Evolutionary conservation across 2,113 vertebrate genomes (phyloP), one percentile per base, ranked within the genome.

Genomic region (Procavia capensis): DNA sequence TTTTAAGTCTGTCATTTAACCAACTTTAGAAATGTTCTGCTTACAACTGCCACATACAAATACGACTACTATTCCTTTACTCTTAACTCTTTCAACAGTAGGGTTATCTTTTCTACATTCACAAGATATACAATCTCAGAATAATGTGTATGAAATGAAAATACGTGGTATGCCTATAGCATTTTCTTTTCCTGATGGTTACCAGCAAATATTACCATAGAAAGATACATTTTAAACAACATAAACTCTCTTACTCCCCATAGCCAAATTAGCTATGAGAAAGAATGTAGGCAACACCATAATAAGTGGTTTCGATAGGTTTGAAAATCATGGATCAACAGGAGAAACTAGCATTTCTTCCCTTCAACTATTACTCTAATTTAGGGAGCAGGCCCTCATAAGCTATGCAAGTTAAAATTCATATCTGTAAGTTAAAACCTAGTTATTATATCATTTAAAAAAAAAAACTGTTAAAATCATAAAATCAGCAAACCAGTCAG

Each of bases 341-440:
- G 24, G 17, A 84, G 59, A 88, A 92, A 92, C 22, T 24, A 87
- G 57, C 9, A 79, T 78, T 84, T 89, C 47, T 79, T 88, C 25
- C 61, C 25, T 89, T 89, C 79, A 89, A 43, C 70, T 61, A 91
- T n/a, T 72, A 17, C 50, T 85, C n/a, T 50, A 80, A 80, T 80
- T 88, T 61, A 88, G 64, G 70, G 36, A 95, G 84, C 45, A 29
- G 66, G 72, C 63, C 39, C 61, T 70, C 61, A 74, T 25, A 47
- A 82, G 57, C 19, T 29, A 45, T 47, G n/a, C 43, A n/a, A 61
- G 36, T 39, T 47, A 84, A 84, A 94, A 78, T 63, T 84, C 41
- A 31, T 57, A 50, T 63, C 64, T 82, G 64, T n/a, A 78, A 76
- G 61, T 43, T 31, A 89, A 93, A 85, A 64, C 74, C 6, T 39